Evolutionary conservation across 2,888 invertebrate species (phyloP), one percentile per base, ranked within the genome.

Genomic region (Heliconius ethilla): DNA sequence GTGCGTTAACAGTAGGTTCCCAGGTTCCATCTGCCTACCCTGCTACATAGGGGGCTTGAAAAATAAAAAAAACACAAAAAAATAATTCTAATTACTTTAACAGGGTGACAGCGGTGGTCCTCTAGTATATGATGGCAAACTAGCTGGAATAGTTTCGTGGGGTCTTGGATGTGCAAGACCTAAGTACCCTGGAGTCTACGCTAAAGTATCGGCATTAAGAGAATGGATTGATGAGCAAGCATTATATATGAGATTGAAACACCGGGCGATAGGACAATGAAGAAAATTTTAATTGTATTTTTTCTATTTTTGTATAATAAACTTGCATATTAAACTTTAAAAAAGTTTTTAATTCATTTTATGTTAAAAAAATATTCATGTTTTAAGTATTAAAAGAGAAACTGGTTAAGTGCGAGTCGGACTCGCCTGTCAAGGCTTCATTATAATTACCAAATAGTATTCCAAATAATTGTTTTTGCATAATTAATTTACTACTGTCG

Each of bases 41-140:
- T 45, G 45, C 45, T 18, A 45, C 15, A 3, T 29, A 2, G 27
- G 27, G 27, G 27, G 27, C 27, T 27, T 22, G 2, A 51, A 51
- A 22, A 22, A 22, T 51, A 2, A 51, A 51, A 51, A 51, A 18
- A 51, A 2, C 7, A 2, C 1, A 51, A 9, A 9, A n/a, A 37
- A 40, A 37, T n/a, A n/a, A 27, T 22, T 29, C 7, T 72, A 40
- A 73, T n/a, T 77, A 76, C 75, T 33, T 78, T 81, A 85, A 70
- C 83, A 95, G 95, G 95, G 95, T 76, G 91, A 92, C 76, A 95
- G 95, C 15, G 95, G 95, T 10, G 95, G 94, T 4, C 90, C 90
- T 0, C 80, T 94, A 0, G 89, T 92, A 1, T 82, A 88, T 75
- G 88, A 94, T 0, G 92, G 92, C 5, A 93, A 92, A 72, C 88